phyloP scores from a whole-genome alignment of 1,140 invertebrate genomes.

The Drosophila ananassae region DNA sequence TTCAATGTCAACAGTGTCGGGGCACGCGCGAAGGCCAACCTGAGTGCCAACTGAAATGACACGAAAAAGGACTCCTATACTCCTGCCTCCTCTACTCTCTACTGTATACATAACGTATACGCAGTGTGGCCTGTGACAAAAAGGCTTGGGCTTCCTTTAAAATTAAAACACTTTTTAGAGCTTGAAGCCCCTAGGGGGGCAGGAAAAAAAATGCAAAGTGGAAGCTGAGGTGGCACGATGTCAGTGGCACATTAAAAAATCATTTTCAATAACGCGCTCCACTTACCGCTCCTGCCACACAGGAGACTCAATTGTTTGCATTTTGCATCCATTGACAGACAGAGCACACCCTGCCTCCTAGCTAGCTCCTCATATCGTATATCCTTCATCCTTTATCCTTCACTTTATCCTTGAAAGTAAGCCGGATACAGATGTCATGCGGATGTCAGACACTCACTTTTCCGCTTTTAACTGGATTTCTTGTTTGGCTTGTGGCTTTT shows the following conservation, averaged over 20 bases:
- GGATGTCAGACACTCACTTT: slow-evolving; percentile 10
- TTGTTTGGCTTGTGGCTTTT: slow-evolving; percentile 17
- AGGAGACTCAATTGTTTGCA: slow-evolving; percentile 49
- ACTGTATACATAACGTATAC: no score
- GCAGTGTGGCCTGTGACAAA: no score
- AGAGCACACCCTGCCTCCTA: slow-evolving; percentile 20
- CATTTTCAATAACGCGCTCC: slow-evolving; percentile 78
- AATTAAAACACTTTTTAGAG: no score
- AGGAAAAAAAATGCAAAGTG: not conserved
- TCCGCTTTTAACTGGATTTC: slow-evolving; percentile 14
- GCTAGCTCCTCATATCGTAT: not conserved
- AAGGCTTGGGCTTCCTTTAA: no score
- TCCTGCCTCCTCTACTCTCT: no score
- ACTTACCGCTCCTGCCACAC: slow-evolving; percentile 47
- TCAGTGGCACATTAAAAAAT: slow-evolving; percentile 76
- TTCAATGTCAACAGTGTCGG: slow-evolving; percentile 71
- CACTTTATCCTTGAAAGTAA: not conserved
- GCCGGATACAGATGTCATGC: slow-evolving; percentile 19
- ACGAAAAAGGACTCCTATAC: not conserved
- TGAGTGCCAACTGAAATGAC: slow-evolving; percentile 12
- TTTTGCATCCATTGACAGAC: slow-evolving; percentile 58
- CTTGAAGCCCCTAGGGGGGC: not conserved
- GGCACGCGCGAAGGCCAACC: slow-evolving; percentile 53
- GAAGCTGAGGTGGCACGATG: slow-evolving; percentile 15
- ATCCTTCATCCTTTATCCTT: not conserved